Percentiles rank a stretch among this genome's conserved stretches.
Evolutionary conservation across 2,113 vertebrate genomes (phyloP).

Genomic region (Cochlearius cochlearius): DNA sequence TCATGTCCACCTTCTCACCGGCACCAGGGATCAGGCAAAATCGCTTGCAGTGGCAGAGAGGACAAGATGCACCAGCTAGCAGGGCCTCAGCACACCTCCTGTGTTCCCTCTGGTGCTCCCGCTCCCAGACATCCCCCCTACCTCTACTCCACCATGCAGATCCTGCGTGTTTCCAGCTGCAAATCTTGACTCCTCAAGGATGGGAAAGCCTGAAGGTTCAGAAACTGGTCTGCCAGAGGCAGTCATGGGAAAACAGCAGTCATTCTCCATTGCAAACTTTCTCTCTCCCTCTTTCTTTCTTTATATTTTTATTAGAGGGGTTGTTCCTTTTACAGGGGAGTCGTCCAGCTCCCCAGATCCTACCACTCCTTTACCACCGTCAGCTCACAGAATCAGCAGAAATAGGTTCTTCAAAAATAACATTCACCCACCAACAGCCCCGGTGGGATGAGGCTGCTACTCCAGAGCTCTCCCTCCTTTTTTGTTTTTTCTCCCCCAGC

Average conservation of each 20-base stretch:
- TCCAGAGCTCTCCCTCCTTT: background rate
- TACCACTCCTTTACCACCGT: background rate
- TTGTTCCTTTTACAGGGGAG: background rate
- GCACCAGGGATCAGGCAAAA: background rate
- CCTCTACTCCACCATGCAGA: background rate
- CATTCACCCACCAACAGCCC: background rate
- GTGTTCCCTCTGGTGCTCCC: background rate
- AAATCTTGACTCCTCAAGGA: background rate
- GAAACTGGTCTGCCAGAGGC: background rate
- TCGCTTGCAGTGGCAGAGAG: background rate
- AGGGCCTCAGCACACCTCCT: background rate
- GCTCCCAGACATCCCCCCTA: background rate
- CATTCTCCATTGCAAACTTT: background rate
- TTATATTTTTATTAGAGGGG: background rate
- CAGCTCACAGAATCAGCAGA: background rate
- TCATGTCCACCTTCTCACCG: background rate
- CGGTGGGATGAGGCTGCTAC: background rate
- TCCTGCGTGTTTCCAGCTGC: background rate
- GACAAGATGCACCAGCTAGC: background rate
- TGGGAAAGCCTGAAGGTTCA: background rate
- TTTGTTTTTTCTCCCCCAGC: background rate
- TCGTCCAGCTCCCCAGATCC: background rate
- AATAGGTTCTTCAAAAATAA: background rate
- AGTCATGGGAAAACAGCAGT: background rate
- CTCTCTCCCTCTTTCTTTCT: background rate